These are phyloP conservation scores for Tetramorium bicarinatum DNA, from an alignment of 2,888 invertebrate genomes.

Conservation along the genomic window DNA sequence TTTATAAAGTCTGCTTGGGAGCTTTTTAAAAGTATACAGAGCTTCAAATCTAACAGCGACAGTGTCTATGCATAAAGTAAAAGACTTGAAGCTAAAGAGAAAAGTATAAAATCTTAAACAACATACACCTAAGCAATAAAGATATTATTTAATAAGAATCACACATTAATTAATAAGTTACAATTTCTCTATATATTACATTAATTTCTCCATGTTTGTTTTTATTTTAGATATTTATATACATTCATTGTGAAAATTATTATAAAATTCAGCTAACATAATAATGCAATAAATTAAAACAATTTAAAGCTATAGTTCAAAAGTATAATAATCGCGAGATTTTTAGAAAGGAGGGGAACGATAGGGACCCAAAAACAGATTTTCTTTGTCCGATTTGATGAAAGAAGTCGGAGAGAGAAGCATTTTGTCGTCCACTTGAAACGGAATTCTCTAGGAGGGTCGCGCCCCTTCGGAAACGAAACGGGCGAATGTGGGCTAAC, in stretches of 20 bases:
- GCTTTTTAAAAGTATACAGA: not conserved
- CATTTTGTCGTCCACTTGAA: constrained; percentile 57
- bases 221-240: not conserved
- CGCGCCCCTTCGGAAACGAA: constrained; percentile 51
- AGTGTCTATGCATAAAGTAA: not conserved
- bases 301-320: constrained; percentile 9
- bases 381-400: constrained; percentile 39
- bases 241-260: not conserved
- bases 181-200: not conserved
- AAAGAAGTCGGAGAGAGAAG: constrained; percentile 40
- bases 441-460: constrained; percentile 65
- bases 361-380: constrained; percentile 1
- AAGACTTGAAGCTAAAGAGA: not conserved
- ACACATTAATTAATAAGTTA: not conserved
- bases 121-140: not conserved
- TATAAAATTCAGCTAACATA: not conserved
- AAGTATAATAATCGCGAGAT: not conserved
- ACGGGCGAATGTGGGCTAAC: constrained; percentile 72
- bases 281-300: not conserved
- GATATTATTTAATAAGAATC: not conserved
- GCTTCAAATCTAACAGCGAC: too few species aligned
- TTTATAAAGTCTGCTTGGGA: not conserved
- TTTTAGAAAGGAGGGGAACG: not conserved
- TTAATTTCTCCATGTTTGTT: not conserved
- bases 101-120: not conserved